Evolutionary conservation across 2,113 vertebrate species (phyloP).

Genomic region (Grallaria varia): DNA sequence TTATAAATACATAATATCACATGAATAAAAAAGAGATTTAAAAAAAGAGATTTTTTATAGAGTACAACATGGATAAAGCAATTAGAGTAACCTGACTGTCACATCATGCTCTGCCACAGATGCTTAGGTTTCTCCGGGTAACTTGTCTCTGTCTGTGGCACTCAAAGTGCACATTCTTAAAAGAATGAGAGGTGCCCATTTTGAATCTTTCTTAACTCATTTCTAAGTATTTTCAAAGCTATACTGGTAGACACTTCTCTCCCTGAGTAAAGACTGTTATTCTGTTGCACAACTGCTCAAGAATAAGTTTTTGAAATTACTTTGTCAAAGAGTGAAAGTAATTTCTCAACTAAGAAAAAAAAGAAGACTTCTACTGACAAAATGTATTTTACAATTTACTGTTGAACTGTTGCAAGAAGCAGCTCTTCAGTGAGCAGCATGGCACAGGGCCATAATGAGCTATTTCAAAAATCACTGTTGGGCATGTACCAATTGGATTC

Average conservation of each 20-base stretch:
- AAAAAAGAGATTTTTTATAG: not conserved
- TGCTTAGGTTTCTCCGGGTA: not conserved
- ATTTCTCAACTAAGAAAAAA: not conserved
- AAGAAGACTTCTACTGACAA: not conserved
- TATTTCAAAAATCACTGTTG: conserved; percentile 16
- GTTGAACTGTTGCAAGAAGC: not conserved
- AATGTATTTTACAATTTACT: conserved; percentile 18
- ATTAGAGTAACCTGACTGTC: not conserved
- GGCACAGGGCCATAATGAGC: conserved; percentile 3
- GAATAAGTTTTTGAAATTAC: conserved; percentile 28
- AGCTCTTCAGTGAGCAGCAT: not conserved
- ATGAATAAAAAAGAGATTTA: not conserved
- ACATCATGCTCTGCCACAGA: not conserved
- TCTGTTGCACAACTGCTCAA: not conserved
- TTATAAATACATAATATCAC: not conserved
- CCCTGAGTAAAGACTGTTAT: not conserved
- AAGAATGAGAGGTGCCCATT: not conserved
- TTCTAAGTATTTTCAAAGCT: conserved; percentile 19
- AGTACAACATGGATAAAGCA: not conserved
- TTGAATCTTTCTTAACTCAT: not conserved
- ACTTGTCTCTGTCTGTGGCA: not conserved
- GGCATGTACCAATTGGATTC: conserved; percentile 3
- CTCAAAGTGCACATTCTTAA: not conserved
- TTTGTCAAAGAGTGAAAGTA: not conserved
- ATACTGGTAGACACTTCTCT: not conserved